These are phyloP conservation scores for Sitta carolinensis DNA, from an alignment of 2,797 vertebrate genomes.

Conservation along the genomic window DNA sequence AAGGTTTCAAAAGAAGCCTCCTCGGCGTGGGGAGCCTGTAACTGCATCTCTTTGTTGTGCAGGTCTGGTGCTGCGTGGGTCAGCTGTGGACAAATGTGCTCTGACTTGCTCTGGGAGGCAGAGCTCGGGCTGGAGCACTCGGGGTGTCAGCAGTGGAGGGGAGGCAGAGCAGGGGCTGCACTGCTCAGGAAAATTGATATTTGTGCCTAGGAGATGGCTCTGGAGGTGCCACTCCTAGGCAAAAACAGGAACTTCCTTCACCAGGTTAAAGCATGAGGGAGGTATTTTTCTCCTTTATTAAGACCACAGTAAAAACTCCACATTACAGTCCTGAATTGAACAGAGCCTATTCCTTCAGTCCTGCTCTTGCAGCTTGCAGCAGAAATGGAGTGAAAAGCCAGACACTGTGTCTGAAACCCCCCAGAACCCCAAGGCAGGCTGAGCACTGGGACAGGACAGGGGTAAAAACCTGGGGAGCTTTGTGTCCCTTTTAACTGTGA, in stretches of 20 bases:
- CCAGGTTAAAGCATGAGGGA: background rate
- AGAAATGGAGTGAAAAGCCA: background rate
- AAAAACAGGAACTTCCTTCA: background rate
- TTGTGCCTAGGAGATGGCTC: background rate
- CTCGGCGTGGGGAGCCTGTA: background rate
- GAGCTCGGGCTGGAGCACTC: accelerated
- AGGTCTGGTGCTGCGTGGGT: slow-evolving; percentile 12
- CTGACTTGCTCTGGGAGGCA: background rate
- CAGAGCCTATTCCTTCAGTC: accelerated
- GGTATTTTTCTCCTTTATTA: background rate
- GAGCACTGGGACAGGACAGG: accelerated
- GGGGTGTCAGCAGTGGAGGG: background rate
- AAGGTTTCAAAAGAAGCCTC: slow-evolving; percentile 39
- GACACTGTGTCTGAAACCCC: background rate
- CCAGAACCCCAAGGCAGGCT: background rate
- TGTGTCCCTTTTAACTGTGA: background rate
- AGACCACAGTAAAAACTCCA: background rate
- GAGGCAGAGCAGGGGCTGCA: background rate
- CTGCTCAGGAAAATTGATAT: background rate
- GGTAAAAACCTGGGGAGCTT: background rate
- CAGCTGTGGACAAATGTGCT: slow-evolving; percentile 33
- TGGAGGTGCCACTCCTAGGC: background rate
- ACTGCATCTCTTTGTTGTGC: slow-evolving; percentile 44
- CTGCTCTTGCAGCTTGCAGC: background rate
- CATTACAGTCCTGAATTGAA: background rate